phyloP scores from a whole-genome alignment of 2,888 invertebrate species.

The Epsilonema sp. region DNA sequence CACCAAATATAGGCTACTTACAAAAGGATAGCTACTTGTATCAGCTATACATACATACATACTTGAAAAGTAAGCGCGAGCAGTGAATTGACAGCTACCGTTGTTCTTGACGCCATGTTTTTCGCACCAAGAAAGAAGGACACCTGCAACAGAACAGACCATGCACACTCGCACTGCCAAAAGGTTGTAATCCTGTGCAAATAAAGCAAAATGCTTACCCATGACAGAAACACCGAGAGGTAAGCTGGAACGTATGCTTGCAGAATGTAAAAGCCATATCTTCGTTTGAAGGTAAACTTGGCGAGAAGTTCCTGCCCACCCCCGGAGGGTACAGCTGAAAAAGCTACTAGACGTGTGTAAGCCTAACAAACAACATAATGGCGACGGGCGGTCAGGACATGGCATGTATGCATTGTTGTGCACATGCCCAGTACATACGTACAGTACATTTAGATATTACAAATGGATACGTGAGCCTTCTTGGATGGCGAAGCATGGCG shows the following conservation, averaged over 20 bases:
- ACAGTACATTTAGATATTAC: no score
- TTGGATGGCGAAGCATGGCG: background rate
- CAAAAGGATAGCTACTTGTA: no score
- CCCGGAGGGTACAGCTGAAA: no score
- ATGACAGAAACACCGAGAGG: conserved; percentile 25
- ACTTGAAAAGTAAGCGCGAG: conserved; percentile 14
- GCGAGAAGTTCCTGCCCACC: conserved; percentile 27
- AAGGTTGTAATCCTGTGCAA: no score
- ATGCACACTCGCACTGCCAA: background rate
- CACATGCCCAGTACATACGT: no score
- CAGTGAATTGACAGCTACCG: conserved; percentile 27
- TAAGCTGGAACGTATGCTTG: conserved; percentile 26
- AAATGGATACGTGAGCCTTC: no score
- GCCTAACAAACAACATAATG: no score
- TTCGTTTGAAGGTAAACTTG: conserved; percentile 26
- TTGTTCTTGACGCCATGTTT: conserved; percentile 25
- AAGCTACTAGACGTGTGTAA: no score
- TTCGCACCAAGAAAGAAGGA: conserved; percentile 26
- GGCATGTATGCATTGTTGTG: no score
- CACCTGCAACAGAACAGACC: conserved; percentile 12
- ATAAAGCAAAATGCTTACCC: conserved; percentile 13
- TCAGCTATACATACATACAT: background rate
- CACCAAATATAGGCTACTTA: no score
- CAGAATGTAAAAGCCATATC: conserved; percentile 26
- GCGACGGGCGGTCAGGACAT: no score